Conservation (phyloP, 2,113 vertebrate species). For the Crotalus horridus region DNA sequence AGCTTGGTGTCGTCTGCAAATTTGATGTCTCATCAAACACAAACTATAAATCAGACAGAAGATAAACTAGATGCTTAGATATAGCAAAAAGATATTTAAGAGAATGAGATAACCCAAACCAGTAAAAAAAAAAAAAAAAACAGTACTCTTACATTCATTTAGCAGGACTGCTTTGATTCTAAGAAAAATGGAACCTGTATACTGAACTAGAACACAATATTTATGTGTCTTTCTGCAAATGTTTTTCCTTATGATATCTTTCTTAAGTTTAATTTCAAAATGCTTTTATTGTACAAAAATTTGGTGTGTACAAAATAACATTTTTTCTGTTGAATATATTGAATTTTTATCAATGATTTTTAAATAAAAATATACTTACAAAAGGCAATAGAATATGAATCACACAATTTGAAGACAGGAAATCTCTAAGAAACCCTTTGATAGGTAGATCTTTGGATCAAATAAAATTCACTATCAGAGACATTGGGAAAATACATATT, state of each 20-base stretch:
- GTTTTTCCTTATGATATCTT: not conserved
- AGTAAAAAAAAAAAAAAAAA: not conserved
- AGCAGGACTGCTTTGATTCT: conserved; percentile 10
- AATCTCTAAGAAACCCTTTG: not conserved
- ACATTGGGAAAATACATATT: not conserved
- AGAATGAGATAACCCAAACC: conserved; percentile 16
- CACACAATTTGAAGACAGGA: not conserved
- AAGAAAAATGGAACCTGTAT: conserved; percentile 8
- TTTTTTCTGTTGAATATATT: not conserved
- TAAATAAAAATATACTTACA: not conserved
- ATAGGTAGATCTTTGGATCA: not conserved
- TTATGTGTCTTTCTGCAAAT: conserved; percentile 13
- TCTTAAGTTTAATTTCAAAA: not conserved
- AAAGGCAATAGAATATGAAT: not conserved
- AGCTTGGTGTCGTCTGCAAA: no score
- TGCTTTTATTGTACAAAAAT: not conserved
- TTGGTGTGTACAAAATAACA: not conserved
- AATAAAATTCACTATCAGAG: not conserved
- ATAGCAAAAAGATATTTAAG: not conserved
- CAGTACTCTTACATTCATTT: conserved; percentile 10
- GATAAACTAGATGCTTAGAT: not conserved
- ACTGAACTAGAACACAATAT: conserved; percentile 14
- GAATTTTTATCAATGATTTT: not conserved
- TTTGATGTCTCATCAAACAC: conserved; percentile 27
- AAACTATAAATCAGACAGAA: conserved; percentile 10